Base-by-base conservation (phyloP, 2,797 vertebrate genomes). In the Catostomus latipinnis region DNA sequence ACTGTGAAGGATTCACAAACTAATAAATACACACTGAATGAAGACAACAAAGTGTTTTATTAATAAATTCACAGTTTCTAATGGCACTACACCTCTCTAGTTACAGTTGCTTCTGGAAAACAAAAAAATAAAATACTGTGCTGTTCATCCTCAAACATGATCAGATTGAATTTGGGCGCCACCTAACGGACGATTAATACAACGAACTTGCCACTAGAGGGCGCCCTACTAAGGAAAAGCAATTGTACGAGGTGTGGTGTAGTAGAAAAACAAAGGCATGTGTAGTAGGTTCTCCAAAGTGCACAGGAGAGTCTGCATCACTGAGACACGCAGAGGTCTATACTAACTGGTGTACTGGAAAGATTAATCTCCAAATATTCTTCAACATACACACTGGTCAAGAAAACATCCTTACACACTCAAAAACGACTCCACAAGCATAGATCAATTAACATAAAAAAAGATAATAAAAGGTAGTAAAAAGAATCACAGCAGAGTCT, bases 31-130 rank as follows among this genome's bases (percentile, higher is more conserved):
- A 49, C 63, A 65, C 1, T 2, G 6, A 52, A 90, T 75, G 93
- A 92, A 94, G 91, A 93, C 91, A 89, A 92, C 86, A 95, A 95
- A 95, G 92, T 90, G 89, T 96, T 34, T 99, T 96, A 99, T 99
- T 99, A 95, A 96, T 95, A 98, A 99, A 98, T 99, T 99, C 98
- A 99, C 97, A 99, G 98, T 99, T 99, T 98, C 97, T 99, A 98
- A 96, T 96, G 95, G 96, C 95, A 97, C 97, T 97, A 98, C 96
- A 96, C 94, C 85, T 93, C 92, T 90, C 96, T 96, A 96, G 96
- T 96, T 94, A 95, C 90, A 94, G 88, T 95, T 93, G 86, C 89
- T 94, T 90, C 89, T 92, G 92, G 90, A 90, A 88, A 87, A 76
- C 46, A 49, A 34, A 71, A 49, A 62, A 70, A 71, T 13, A 88